These are phyloP conservation scores for Chironomus riparius DNA, from an alignment of 2,888 invertebrate genomes.

Conservation along the genomic window DNA sequence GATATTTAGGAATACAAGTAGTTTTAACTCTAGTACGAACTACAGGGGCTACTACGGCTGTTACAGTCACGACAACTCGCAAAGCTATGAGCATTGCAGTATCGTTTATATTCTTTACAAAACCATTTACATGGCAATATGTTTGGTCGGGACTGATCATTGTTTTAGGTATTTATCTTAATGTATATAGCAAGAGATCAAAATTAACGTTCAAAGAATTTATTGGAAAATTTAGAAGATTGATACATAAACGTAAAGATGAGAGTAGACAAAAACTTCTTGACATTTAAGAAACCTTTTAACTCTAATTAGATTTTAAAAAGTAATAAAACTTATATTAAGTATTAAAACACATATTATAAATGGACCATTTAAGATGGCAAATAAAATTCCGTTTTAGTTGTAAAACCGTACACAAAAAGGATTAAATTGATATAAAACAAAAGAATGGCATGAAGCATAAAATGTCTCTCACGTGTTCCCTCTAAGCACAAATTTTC, in stretches of 20 bases:
- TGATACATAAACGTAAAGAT: neutral
- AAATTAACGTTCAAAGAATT: slow-evolving; percentile 37
- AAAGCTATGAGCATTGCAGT: slow-evolving; percentile 88
- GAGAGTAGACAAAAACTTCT: slow-evolving; percentile 3
- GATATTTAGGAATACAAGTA: slow-evolving; percentile 88
- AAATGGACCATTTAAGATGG: too few species aligned
- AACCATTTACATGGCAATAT: slow-evolving; percentile 87
- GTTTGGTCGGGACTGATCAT: slow-evolving; percentile 85
- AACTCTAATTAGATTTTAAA: neutral
- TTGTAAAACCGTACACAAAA: neutral
- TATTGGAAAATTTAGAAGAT: slow-evolving; percentile 7
- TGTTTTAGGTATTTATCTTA: slow-evolving; percentile 85
- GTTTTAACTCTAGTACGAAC: slow-evolving; percentile 82
- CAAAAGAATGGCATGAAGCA: neutral
- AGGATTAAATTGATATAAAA: neutral
- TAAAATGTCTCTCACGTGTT: neutral
- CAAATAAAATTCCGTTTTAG: too few species aligned
- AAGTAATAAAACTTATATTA: too few species aligned
- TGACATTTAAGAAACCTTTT: neutral
- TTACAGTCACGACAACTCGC: slow-evolving; percentile 82
- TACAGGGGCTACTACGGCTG: slow-evolving; percentile 85
- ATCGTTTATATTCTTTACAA: slow-evolving; percentile 88
- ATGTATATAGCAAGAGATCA: slow-evolving; percentile 74
- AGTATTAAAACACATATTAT: too few species aligned
- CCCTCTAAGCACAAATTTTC: neutral